Percentiles rank a stretch among this genome's conserved stretches.
These are phyloP conservation scores for Cosmia pyralina DNA, from an alignment of 2,888 invertebrate species.

Conservation along the genomic window DNA sequence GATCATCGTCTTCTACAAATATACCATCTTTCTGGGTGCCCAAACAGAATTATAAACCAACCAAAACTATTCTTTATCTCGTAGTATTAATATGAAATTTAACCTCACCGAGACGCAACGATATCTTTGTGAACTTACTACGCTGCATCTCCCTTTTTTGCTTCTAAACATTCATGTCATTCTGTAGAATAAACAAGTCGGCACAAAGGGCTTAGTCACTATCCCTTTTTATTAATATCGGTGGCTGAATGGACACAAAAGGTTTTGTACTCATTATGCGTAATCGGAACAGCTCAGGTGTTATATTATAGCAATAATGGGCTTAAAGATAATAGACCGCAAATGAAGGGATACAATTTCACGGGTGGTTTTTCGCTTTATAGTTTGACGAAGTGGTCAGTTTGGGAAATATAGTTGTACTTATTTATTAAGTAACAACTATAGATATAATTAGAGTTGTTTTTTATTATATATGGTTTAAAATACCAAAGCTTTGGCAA, in stretches of 20 bases:
- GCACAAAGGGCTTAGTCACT: conserved; percentile 83
- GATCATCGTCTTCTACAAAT: conserved; percentile 80
- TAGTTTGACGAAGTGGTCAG: conserved; percentile 32
- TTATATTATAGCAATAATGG: conserved; percentile 86
- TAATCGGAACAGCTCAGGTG: conserved; percentile 87
- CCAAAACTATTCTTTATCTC: conserved; percentile 66
- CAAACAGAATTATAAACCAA: conserved; percentile 51
- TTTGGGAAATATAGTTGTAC: conserved; percentile 10
- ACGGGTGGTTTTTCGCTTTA: conserved; percentile 46
- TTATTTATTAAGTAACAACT: too few species aligned
- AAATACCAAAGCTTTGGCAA: not conserved
- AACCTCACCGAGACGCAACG: conserved; percentile 60
- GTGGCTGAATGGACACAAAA: conserved; percentile 86
- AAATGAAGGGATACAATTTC: conserved; percentile 68
- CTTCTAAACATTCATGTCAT: conserved; percentile 85
- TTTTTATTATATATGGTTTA: too few species aligned
- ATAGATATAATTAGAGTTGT: too few species aligned
- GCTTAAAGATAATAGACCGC: conserved; percentile 75
- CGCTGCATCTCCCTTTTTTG: conserved; percentile 83
- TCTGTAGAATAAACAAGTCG: conserved; percentile 85
- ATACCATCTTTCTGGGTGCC: conserved; percentile 59
- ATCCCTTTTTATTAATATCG: conserved; percentile 88
- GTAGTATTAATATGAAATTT: conserved; percentile 62
- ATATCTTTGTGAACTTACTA: conserved; percentile 68
- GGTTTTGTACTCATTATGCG: conserved; percentile 85